Base-by-base conservation (phyloP, 2,888 invertebrate species). In the Glaucopsyche alexis region DNA sequence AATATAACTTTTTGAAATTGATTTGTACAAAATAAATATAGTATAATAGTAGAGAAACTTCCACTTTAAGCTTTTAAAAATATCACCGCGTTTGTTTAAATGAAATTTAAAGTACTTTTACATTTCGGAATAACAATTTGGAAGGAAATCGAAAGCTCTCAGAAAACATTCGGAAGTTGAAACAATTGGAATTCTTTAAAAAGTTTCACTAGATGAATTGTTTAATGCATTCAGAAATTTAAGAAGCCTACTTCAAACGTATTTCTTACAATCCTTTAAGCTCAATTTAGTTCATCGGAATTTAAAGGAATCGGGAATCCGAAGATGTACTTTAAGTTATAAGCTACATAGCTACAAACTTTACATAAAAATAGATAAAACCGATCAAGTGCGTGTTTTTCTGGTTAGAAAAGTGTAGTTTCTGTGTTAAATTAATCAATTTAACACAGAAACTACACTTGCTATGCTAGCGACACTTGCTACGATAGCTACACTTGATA, bases 261-360 rank as follows among this genome's bases (percentile, higher is more conserved):
- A 83, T 87, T 83, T 81, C 83, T 83, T 85, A 81, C 82, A 85
- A 85, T 82, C 82, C 84, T 86, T 85, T 87, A 84, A 85, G 87
- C 85, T 86, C 85, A 85, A 87, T 89, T 88, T 86, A 81, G 83
- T 87, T 84, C 81, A 84, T 82, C 79, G 83, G 80, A 84, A 82
- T 80, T 80, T 80, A 79, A 77, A 77, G 78, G 76, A 80, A 84
- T 84, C 80, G 82, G 83, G 81, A 84, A 85, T 86, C 83, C 73
- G 73, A 76, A 74, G 60, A 42, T 72, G 73, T 79, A 81, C 80
- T 77, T 38, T 72, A 81, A 81, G 75, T 70, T n/a, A 78, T 55
- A 76, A 79, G 76, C 73, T 40, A 19, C 19, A 71, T 72, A 76
- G 76, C 69, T 29, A 29, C 19, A n/a, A 29, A 42, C 7, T 6